These are phyloP conservation scores for Heliconius himera DNA, from an alignment of 1,140 invertebrate species.

Conservation along the genomic window DNA sequence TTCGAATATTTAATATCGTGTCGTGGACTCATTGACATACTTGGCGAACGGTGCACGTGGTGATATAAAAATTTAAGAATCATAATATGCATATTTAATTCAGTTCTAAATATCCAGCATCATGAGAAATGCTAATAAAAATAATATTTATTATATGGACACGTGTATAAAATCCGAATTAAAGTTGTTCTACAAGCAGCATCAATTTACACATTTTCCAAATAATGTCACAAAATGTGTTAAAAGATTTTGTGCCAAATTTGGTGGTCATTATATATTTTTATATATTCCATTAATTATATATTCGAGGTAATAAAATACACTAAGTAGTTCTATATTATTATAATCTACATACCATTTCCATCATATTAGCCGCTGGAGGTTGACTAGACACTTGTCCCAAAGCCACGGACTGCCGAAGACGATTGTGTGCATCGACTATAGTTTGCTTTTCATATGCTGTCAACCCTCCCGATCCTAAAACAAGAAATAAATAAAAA, in stretches of 20 bases:
- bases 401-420: conserved; percentile 89
- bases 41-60: conserved; percentile 20
- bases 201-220: conserved; percentile 3
- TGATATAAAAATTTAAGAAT: conserved; percentile 18
- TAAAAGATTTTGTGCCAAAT: not conserved
- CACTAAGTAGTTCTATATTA: conserved; percentile 16
- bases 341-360: conserved; percentile 84
- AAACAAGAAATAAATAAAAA: conserved; percentile 48
- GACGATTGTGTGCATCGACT: conserved; percentile 89
- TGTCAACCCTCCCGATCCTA: conserved; percentile 86
- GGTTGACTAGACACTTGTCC: conserved; percentile 89
- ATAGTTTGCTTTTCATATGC: conserved; percentile 86
- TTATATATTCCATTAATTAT: conserved; percentile 22
- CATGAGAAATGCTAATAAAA: conserved; percentile 31
- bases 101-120: conserved; percentile 22
- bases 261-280: conserved; percentile 15
- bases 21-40: conserved; percentile 31
- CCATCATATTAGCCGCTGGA: conserved; percentile 90
- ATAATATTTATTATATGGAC: conserved; percentile 18
- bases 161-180: conserved; percentile 29
- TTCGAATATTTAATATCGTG: conserved; percentile 15
- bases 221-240: conserved; percentile 1
- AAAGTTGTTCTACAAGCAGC: not conserved
- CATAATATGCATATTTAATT: conserved; percentile 30
- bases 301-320: conserved; percentile 15